These are phyloP conservation scores for Ataeniobius toweri DNA, from an alignment of 2,797 vertebrate species.

Conservation along the genomic window DNA sequence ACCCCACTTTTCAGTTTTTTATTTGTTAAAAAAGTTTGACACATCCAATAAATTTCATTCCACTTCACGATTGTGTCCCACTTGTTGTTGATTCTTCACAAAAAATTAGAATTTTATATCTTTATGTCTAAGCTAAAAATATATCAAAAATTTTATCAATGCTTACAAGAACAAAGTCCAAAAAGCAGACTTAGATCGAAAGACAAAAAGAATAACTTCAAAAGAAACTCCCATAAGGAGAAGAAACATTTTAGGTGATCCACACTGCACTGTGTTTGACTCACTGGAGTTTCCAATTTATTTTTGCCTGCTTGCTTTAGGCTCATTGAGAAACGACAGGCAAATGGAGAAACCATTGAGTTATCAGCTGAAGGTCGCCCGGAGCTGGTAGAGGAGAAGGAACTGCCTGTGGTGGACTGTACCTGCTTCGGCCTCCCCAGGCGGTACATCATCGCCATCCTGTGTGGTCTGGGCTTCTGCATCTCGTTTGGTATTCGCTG, in stretches of 20 bases:
- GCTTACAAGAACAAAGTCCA: neutral
- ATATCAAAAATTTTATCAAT: neutral
- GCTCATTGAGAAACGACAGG: conserved; percentile 87
- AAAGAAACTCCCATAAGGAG: neutral
- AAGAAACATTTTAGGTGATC: neutral
- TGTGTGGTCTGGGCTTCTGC: conserved; percentile 93
- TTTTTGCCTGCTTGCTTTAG: conserved; percentile 61
- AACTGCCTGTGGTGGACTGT: conserved; percentile 88
- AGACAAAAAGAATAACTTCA: neutral
- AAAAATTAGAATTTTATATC: too few species aligned
- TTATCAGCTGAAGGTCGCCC: conserved; percentile 88
- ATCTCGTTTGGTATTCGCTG: conserved; percentile 97
- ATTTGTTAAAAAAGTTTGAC: too few species aligned
- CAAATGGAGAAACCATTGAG: conserved; percentile 89
- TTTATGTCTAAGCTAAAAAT: neutral
- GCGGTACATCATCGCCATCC: conserved; percentile 93
- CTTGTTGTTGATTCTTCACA: too few species aligned
- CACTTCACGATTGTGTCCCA: too few species aligned
- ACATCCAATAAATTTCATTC: too few species aligned
- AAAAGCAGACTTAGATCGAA: neutral
- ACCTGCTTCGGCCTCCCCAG: conserved; percentile 92
- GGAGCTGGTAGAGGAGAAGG: conserved; percentile 83
- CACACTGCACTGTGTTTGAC: neutral
- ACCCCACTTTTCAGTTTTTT: too few species aligned
- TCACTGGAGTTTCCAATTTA: neutral